These are phyloP conservation scores for Grantiella picta DNA, from an alignment of 2,113 vertebrate species.

Conservation along the genomic window DNA sequence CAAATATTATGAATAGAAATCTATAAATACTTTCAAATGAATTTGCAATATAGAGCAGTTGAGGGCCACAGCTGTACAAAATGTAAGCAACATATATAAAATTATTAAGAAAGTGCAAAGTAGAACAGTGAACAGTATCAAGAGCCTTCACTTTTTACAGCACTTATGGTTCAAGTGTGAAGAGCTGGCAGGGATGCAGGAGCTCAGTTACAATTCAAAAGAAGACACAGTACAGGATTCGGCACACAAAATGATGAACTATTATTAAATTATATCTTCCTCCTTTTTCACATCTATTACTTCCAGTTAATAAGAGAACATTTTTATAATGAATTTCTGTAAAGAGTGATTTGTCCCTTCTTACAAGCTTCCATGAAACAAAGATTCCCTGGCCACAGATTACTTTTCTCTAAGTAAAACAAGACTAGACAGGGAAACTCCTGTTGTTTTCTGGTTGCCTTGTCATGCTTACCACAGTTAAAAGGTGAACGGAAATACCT, in stretches of 20 bases:
- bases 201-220: conserved; percentile 41
- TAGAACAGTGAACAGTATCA: conserved; percentile 76
- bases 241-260: conserved; percentile 20
- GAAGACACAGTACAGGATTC: conserved; percentile 53
- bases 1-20: conserved; percentile 66
- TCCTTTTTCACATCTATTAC: neutral
- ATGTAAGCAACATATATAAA: conserved; percentile 73
- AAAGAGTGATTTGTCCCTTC: conserved; percentile 63
- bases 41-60: conserved; percentile 61
- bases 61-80: conserved; percentile 74
- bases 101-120: conserved; percentile 77
- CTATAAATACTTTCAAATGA: conserved; percentile 76
- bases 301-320: conserved; percentile 71
- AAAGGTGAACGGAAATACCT: conserved; percentile 67
- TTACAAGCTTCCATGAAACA: conserved; percentile 15
- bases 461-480: neutral
- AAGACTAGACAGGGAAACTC: neutral
- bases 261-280: conserved; percentile 22
- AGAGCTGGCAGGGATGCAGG: conserved; percentile 32
- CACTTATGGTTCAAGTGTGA: conserved; percentile 68
- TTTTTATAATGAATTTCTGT: neutral
- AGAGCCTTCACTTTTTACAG: conserved; percentile 68
- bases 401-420: neutral
- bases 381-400: neutral
- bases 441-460: neutral